Percentiles rank a stretch among this genome's conserved stretches.
Evolutionary conservation across 2,113 vertebrate species (phyloP).

Genomic region (Euleptes europaea): DNA sequence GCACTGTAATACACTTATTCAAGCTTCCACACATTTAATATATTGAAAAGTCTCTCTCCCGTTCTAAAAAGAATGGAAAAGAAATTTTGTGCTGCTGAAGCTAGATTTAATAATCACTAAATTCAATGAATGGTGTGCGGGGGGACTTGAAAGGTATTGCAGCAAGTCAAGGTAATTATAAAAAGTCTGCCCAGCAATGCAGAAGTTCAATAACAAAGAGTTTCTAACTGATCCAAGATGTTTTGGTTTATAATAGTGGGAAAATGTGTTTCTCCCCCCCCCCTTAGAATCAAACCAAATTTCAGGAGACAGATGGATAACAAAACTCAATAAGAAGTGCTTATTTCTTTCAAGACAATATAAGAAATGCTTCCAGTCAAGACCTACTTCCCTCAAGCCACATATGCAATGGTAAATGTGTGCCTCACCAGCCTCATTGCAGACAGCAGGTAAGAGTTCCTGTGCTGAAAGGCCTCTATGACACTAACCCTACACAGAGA

Average conservation of each 20-base stretch:
- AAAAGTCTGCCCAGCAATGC: neutral
- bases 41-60: neutral
- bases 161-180: constrained; percentile 1
- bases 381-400: neutral
- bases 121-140: neutral
- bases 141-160: constrained; percentile 13
- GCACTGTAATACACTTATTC: neutral
- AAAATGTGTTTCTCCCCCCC: neutral
- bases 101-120: neutral
- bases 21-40: neutral
- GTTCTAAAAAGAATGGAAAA: neutral
- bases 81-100: neutral
- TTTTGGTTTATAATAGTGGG: neutral
- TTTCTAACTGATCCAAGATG: rapidly evolving
- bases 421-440: neutral
- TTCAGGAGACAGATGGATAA: neutral
- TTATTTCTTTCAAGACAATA: neutral
- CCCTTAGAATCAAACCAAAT: constrained; percentile 2
- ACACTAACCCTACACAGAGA: no score
- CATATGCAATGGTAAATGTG: neutral
- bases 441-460: neutral
- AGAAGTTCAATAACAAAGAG: neutral
- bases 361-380: neutral
- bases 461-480: neutral
- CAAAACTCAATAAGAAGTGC: neutral